These are phyloP conservation scores for Folsomia manolachei DNA, from an alignment of 2,888 invertebrate genomes.

Conservation along the genomic window DNA sequence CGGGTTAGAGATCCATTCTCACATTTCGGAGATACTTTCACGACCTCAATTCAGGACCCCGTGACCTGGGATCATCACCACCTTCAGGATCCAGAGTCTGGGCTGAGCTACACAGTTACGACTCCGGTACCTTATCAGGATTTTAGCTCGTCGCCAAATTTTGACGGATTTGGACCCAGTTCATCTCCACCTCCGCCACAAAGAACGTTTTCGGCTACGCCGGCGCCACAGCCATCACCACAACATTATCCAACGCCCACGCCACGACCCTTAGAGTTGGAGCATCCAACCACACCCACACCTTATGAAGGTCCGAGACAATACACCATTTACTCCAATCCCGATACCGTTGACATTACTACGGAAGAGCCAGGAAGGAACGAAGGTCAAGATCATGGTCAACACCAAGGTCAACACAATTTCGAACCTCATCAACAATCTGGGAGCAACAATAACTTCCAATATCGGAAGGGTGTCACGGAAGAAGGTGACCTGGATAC, in stretches of 20 bases:
- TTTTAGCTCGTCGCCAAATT: neutral
- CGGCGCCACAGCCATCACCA: neutral
- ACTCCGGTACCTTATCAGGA: neutral
- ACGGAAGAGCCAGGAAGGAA: constrained; percentile 7
- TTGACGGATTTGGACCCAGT: neutral
- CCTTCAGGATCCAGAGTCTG: neutral
- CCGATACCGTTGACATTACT: constrained; percentile 31
- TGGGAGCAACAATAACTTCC: neutral
- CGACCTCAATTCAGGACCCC: neutral
- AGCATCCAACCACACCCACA: neutral
- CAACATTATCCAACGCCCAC: neutral
- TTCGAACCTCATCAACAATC: no score
- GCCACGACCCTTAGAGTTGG: neutral
- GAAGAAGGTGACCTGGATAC: no score
- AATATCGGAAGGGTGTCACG: neutral
- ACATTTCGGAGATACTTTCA: neutral
- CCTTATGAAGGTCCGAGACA: constrained; percentile 7
- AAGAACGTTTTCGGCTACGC: neutral
- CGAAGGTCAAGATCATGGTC: neutral
- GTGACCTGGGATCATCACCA: neutral
- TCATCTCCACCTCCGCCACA: neutral
- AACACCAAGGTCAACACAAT: neutral
- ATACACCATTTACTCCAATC: constrained; percentile 31
- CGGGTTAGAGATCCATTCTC: neutral
- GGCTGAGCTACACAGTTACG: neutral